Evolutionary conservation across 2,797 vertebrate genomes (phyloP), one percentile per base, ranked within the genome.

Genomic region (Cynopterus sphinx): DNA sequence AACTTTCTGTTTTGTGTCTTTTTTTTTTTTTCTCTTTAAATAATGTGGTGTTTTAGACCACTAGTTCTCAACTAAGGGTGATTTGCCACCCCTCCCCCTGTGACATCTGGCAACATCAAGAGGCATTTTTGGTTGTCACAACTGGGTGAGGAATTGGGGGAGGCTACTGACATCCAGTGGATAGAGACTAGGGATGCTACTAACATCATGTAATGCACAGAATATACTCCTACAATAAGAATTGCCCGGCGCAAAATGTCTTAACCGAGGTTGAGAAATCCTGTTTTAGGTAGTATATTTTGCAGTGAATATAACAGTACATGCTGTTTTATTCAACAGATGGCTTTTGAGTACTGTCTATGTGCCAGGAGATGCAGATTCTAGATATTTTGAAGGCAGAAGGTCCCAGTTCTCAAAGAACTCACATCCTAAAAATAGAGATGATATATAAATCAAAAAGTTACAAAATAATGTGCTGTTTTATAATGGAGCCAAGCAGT

Each of bases 301-400:
- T 53, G 46, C 49, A 49, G 49, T 49, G 49, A 49, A 49, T 49
- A 49, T 49, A 49, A 49, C 49, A 49, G 49, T 49, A 49, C 49
- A 49, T 49, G 15, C 55, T 67, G 3, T 91, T 95, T 49, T 71
- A 75, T 95, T 88, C 10, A 89, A 22, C 73, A 73, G 41, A 49
- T 81, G 41, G 11, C 57, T 61, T 84, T 88, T 70, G n/a, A 36
- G 4, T 57, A 26, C 33, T 33, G 22, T 36, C 24, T 78, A 0
- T 68, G 12, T 83, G 51, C 33, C 70, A 74, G 13, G 11, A 91
- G 31, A 49, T 59, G 21, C 1, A 28, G 22, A 16, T 81, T 73
- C n/a, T 39, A 88, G 59, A 43, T 90, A 49, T 92, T 70, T 90
- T 36, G 57, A 90, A 84, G 81, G 19, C 75, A 46, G 59, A 85